Evolutionary conservation across 1,140 invertebrate species (phyloP), one percentile per base, ranked within the genome.

Genomic region (Drosophila cardini): DNA sequence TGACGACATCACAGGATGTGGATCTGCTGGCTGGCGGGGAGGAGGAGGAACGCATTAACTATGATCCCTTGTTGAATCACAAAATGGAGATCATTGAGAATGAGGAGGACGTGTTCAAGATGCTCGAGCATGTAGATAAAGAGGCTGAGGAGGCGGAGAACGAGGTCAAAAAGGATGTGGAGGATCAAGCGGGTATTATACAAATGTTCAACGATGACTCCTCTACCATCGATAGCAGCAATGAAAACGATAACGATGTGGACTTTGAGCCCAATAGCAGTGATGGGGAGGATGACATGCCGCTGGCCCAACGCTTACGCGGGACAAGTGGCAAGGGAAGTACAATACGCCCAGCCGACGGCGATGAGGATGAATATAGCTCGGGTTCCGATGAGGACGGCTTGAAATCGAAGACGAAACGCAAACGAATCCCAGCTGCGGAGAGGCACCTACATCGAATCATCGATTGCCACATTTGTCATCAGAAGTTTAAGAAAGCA

Each of bases 61-160:
- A 82, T 57, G 90, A 91, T 70, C 90, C 90, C 26, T 58, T 91
- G n/a, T 40, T 91, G 10, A 91, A 91, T 62, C 80, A 89, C 55
- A 91, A 91, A 16, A 87, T 91, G 78, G 90, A 91, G 64, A 55
- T 91, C 1, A 89, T 91, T 15, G 90, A 91, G 21, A 91, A 91
- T 26, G 90, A 85, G 16, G 90, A 91, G 45, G 90, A 91, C 58
- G 90, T 91, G 0, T 91, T 91, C 30, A 91, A 91, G 58, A 91
- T 91, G 90, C 68, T 91, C 16, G 90, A 91, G 62, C 77, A 78
- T 34, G 90, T 91, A 4, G 90, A 91, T 57, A 91, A 90, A 36
- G 89, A 91, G 56, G 90, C 84, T 9, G 80, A 80, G 36, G 68
- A 75, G 38, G 84, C 76, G 5, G 81, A 83, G n/a, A 76, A 76